Conservation (phyloP, 37 sponge, comb jelly and placozoan genomes). For the Halichondria panicea region DNA sequence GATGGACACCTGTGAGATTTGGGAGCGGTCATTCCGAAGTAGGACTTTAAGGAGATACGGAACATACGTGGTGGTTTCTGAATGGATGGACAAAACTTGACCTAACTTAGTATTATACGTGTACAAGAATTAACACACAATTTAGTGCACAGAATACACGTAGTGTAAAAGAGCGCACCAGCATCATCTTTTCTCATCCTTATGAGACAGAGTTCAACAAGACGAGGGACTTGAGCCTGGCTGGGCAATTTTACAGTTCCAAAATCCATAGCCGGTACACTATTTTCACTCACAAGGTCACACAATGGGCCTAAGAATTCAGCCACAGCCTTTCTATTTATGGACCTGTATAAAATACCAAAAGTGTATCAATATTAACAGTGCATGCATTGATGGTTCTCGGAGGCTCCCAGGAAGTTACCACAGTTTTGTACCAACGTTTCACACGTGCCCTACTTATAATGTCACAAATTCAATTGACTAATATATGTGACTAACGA, state of each 20-base stretch:
- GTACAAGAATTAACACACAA: not conserved
- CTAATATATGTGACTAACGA: too few species aligned
- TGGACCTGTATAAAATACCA: too few species aligned
- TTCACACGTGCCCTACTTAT: too few species aligned
- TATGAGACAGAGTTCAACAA: slow-evolving; percentile 33
- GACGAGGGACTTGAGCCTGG: slow-evolving; percentile 23
- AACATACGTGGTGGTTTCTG: not conserved
- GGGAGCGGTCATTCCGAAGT: slow-evolving; percentile 15
- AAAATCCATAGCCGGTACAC: slow-evolving; percentile 19
- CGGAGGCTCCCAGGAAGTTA: too few species aligned
- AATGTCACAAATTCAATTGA: too few species aligned
- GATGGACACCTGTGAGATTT: not conserved
- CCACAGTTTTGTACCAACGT: too few species aligned
- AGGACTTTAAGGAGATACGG: slow-evolving; percentile 33
- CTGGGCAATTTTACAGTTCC: slow-evolving; percentile 5
- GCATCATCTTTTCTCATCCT: not conserved
- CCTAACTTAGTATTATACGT: not conserved
- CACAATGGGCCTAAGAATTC: slow-evolving; percentile 52
- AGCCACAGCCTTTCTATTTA: too few species aligned
- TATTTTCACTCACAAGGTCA: slow-evolving; percentile 25
- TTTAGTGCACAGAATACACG: not conserved
- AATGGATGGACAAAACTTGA: too few species aligned
- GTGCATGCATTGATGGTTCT: too few species aligned
- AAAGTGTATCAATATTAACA: too few species aligned
- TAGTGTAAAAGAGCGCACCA: not conserved